Conservation (phyloP, 2,888 invertebrate genomes). For the Drosophila paramelanica region DNA sequence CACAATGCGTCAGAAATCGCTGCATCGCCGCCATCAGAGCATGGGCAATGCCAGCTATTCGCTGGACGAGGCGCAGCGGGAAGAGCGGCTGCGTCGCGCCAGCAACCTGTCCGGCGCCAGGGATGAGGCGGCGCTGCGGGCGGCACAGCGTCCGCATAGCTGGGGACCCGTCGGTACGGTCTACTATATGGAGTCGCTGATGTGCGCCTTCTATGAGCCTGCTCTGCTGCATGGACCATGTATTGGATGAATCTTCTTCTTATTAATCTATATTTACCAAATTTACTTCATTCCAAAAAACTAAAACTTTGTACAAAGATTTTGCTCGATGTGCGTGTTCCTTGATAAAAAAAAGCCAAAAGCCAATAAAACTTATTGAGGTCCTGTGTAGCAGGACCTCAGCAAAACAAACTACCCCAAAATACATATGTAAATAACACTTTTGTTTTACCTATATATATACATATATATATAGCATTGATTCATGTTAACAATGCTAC, state of each 20-base stretch:
- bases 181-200: conserved; percentile 88
- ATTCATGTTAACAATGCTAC: conserved; percentile 27
- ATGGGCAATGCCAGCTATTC: conserved; percentile 82
- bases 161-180: conserved; percentile 85
- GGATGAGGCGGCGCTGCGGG: conserved; percentile 69
- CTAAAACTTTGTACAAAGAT: conserved; percentile 59
- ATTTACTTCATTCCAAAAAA: conserved; percentile 16
- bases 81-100: conserved; percentile 62
- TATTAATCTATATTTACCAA: conserved; percentile 1
- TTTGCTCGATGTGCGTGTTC: conserved; percentile 58
- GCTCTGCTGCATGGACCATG: conserved; percentile 95
- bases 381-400: conserved; percentile 61
- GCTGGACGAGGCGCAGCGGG: conserved; percentile 69
- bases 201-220: conserved; percentile 90
- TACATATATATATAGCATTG: conserved; percentile 20
- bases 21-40: conserved; percentile 83
- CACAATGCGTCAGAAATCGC: conserved; percentile 76
- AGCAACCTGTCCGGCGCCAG: conserved; percentile 80
- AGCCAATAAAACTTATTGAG: conserved; percentile 61
- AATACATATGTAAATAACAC: conserved; percentile 75
- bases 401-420: conserved; percentile 31
- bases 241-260: conserved; percentile 86
- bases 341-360: not conserved
- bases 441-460: conserved; percentile 5
- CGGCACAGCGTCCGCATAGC: conserved; percentile 81